Base-by-base conservation (phyloP, 2,888 invertebrate species). In the Apotomis capreana region DNA sequence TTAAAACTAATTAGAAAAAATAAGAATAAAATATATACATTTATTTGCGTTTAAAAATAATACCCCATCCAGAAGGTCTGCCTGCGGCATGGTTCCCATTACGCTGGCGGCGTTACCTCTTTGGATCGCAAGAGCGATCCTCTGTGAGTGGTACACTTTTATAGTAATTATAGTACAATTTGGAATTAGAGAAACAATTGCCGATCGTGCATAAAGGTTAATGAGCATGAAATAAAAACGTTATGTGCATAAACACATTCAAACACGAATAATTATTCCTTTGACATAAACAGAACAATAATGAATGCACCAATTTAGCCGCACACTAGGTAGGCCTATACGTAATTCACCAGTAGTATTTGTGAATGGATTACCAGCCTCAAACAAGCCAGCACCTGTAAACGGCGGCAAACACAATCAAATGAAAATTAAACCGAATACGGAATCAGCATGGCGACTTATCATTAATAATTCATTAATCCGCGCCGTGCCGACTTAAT, bases 401-500 rank as follows among this genome's bases (percentile, higher is more conserved):
- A 72, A 73, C 72, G 64, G 44, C 61, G 60, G 58, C 69, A 78
- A 77, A 77, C 80, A 83, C 81, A 82, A 85, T 85, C 84, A 84
- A 86, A 89, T 85, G 86, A 86, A 86, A 88, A 86, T 87, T 86
- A 85, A 85, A 84, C 83, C 84, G 81, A 78, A 80, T 83, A 78
- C 84, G 80, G 78, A 79, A 82, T 81, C 82, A 83, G 81, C 83
- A 83, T 80, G 80, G 81, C 81, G 83, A 84, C 83, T 86, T 82
- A 82, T 79, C 83, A 86, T 87, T 84, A 87, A 87, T 88, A 86
- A 88, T 84, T 85, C 84, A 81, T 79, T 78, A 76, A 83, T 82
- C 79, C 76, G 57, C 77, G 77, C 80, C 77, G 79, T 78, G 82
- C 83, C 78, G 83, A 83, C 83, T 85, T 84, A 83, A 86, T 87